Percentiles rank a stretch among this genome's conserved stretches.
Evolutionary conservation across 2,113 vertebrate genomes (phyloP).

Genomic region (Stegostoma tigrinum): DNA sequence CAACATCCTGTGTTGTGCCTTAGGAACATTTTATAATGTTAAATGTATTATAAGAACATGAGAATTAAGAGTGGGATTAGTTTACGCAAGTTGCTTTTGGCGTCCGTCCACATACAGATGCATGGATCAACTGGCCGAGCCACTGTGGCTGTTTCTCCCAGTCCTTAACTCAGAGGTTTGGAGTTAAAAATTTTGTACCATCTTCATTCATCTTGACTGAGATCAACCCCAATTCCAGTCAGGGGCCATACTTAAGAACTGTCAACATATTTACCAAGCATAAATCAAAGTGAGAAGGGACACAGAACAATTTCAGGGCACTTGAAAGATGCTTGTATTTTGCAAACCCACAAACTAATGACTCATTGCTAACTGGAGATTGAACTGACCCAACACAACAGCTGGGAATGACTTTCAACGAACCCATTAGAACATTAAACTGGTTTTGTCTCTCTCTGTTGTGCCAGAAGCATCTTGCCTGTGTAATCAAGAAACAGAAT

Average conservation of each 20-base stretch:
- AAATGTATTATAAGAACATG: too few species aligned
- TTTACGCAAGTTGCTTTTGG: neutral
- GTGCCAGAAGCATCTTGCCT: neutral
- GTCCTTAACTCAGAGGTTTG: neutral
- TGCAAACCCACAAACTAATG: neutral
- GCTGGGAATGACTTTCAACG: neutral
- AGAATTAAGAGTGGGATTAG: too few species aligned
- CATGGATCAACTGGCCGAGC: too few species aligned
- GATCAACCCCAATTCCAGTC: neutral
- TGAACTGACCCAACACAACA: neutral
- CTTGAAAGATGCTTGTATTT: neutral
- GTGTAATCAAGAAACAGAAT: neutral
- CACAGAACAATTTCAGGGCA: neutral
- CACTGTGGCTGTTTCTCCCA: neutral
- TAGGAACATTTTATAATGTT: too few species aligned
- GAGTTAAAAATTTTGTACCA: neutral
- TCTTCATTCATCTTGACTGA: neutral
- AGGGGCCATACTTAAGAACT: neutral
- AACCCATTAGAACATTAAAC: neutral
- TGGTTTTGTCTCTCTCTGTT: neutral
- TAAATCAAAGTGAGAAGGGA: neutral
- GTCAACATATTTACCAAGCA: neutral
- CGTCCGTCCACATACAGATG: neutral
- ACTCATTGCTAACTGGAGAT: neutral
- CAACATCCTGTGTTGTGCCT: too few species aligned